Evolutionary conservation across 2,797 vertebrate species (phyloP), one percentile per base, ranked within the genome.

Genomic region (Microctenopoma steveboyesi): DNA sequence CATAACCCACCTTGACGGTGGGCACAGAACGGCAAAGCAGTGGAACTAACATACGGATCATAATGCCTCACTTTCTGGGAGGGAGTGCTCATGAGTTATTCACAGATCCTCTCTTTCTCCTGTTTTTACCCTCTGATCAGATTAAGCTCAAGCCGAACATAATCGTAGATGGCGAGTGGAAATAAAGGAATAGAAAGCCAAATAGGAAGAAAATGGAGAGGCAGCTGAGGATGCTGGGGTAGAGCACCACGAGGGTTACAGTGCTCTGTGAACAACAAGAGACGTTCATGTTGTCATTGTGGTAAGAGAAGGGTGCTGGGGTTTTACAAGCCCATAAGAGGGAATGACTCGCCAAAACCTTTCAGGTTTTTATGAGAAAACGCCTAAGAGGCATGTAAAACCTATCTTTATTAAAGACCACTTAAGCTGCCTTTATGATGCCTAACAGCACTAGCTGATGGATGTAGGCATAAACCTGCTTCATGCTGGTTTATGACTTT

Each of bases 371-470:
- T 87, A 91, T 74, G 84, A 65, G 82, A 80, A 83, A 75, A 85
- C 25, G 72, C 79, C 85, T 59, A 5, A 55, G 82, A 88, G 86
- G 69, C 82, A 76, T 79, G 78, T 88, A 87, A 88, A 90, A 76
- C 71, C 72, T 27, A 56, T 74, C 73, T 85, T 90, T 90, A 89
- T 91, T 91, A 89, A 90, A 86, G 74, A 88, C 79, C 88, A 88
- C 86, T 91, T 89, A 88, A 79, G 81, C 71, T 35, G 54, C 57
- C 46, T 85, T 91, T 87, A 91, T 81, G 82, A 72, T 16, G 59
- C 82, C 69, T 63, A 76, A 84, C 84, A 86, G 63, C 62, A 68
- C 79, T 68, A 59, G 52, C 58, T 76, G 78, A 80, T 83, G 78
- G 82, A 82, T 76, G 58, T 62, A 67, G 63, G 68, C 67, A 61